Evolutionary conservation across 2,113 vertebrate species (phyloP).

Genomic region (Phrynosoma blainvillii): DNA sequence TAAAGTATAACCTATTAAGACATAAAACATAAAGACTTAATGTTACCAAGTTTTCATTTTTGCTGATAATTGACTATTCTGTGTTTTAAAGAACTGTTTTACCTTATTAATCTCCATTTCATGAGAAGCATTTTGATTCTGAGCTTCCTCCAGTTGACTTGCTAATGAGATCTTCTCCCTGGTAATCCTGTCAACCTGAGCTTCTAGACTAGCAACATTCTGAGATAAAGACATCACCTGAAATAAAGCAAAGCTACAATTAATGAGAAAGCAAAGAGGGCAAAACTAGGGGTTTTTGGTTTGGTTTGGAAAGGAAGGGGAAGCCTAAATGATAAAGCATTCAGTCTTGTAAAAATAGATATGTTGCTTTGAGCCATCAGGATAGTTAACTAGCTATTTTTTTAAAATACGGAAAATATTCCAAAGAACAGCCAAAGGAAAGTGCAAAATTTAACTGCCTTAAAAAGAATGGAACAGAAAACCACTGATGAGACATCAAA

Average conservation of each 20-base stretch:
- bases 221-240: conserved; percentile 84
- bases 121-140: conserved; percentile 76
- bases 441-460: neutral
- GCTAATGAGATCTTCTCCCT: conserved; percentile 83
- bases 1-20: neutral
- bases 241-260: conserved; percentile 27
- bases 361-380: no score
- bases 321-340: neutral
- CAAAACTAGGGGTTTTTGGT: neutral
- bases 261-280: conserved; percentile 5
- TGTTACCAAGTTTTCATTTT: neutral
- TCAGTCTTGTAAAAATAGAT: neutral
- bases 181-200: conserved; percentile 77
- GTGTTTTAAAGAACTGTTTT: neutral
- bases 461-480: neutral
- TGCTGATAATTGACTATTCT: neutral
- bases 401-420: neutral
- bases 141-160: conserved; percentile 84
- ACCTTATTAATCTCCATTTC: conserved; percentile 87
- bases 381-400: no score
- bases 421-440: neutral
- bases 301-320: neutral
- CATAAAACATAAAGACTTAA: neutral
- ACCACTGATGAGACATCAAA: neutral
- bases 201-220: conserved; percentile 82